Evolutionary conservation across 2,888 invertebrate species (phyloP), one percentile per base, ranked within the genome.

Genomic region (Coenonympha arcania): DNA sequence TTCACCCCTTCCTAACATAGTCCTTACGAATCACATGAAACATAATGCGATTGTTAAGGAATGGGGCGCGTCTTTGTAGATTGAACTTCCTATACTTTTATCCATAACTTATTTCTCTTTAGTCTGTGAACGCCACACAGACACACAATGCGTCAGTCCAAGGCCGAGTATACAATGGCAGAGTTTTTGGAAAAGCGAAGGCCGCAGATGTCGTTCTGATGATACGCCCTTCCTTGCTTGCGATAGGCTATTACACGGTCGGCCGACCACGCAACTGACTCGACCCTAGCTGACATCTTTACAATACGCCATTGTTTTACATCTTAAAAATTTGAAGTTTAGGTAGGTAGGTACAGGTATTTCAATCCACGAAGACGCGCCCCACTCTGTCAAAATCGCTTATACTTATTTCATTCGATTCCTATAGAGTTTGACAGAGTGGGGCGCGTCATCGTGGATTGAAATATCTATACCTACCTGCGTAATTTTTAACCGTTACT

Each of bases 101-200:
- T n/a, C 13, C 1, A 9, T 39, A 13, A 15, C 8, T 8, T 4
- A 15, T 3, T 37, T 24, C 13, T 11, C 13, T 24, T 24, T 15
- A 37, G 2, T 39, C 39, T 39, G 39, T 24, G 11, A n/a, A 74
- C 63, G 55, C 58, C 63, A 52, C 58, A 56, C 56, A 65, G n/a
- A n/a, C 56, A 65, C 56, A 65, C 63, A 67, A 69, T 68, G 55
- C 63, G 45, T 44, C 42, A 16, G 56, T 49, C 57, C 71, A 75
- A 75, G 76, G 77, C 64, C 71, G 57, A 26, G 43, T 52, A 67
- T 63, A 80, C 82, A 82, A 81, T 81, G 68, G 79, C 61, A 65
- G 69, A 70, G 70, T 78, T 82, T 84, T 85, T 84, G 81, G 72
- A 81, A 84, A 84, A 72, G 73, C 63, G 75, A 81, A 83, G 83